These are phyloP conservation scores for Coenonympha arcania DNA, from an alignment of 2,888 invertebrate genomes.

Conservation along the genomic window DNA sequence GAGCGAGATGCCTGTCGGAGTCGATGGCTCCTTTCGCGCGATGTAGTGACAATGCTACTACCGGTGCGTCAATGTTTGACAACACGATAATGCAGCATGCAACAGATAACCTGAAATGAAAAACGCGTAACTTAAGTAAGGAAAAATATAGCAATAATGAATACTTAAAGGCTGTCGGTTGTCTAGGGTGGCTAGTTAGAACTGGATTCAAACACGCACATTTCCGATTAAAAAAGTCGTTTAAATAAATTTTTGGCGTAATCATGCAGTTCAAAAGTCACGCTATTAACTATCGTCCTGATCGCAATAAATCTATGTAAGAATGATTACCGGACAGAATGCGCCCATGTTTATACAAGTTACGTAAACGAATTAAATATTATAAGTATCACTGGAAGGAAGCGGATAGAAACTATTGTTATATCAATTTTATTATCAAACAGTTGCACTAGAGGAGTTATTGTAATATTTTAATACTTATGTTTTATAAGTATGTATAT, in stretches of 20 bases:
- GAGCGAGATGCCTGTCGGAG: conserved; percentile 33
- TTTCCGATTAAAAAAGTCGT: neutral
- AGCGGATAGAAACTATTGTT: conserved; percentile 23
- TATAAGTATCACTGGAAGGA: conserved; percentile 13
- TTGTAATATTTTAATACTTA: conserved; percentile 22
- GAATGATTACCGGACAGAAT: conserved; percentile 8
- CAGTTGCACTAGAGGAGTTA: conserved; percentile 21
- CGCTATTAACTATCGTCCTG: neutral
- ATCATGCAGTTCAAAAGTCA: neutral
- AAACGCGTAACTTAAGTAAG: conserved; percentile 14
- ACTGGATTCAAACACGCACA: neutral
- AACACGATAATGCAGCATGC: conserved; percentile 44
- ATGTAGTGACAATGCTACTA: conserved; percentile 41
- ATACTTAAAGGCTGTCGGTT: neutral
- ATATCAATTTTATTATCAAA: conserved; percentile 30
- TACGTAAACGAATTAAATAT: conserved; percentile 2
- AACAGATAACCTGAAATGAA: conserved; percentile 54
- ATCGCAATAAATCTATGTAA: neutral
- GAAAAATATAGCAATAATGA: neutral
- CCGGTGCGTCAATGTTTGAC: conserved; percentile 39
- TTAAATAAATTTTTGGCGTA: neutral
- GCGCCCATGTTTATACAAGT: conserved; percentile 5
- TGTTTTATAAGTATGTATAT: neutral
- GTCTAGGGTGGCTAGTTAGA: neutral
- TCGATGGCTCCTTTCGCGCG: conserved; percentile 28